A percentile compares a stretch with the other conserved stretches of the same genome.
Conservation (phyloP, 2,888 invertebrate species). For the Caenorhabditis sp. region DNA sequence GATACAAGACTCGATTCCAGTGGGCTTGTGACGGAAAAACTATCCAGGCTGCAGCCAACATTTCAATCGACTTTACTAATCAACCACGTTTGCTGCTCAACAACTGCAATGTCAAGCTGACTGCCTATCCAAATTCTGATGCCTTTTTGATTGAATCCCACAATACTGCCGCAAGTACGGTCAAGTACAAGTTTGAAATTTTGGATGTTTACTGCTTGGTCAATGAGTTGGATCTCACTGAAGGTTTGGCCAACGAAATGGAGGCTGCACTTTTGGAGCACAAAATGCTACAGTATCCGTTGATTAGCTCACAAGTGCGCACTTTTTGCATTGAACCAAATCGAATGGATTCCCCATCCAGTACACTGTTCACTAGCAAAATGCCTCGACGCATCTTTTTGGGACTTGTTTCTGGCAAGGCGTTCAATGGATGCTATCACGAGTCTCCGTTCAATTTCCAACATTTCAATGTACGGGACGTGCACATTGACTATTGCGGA, state of each 20-base stretch:
- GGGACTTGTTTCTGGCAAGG: neutral
- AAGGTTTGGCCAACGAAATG: conserved; percentile 6
- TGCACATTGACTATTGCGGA: conserved; percentile 16
- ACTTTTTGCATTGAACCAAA: conserved; percentile 4
- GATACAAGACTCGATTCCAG: too few relatives aligned
- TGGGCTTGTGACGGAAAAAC: too few relatives aligned
- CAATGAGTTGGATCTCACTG: conserved; percentile 16
- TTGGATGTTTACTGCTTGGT: conserved; percentile 24
- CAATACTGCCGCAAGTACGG: too few relatives aligned
- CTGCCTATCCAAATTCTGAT: too few relatives aligned
- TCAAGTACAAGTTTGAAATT: too few relatives aligned
- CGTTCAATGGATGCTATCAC: conserved; percentile 7
- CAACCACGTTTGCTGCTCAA: too few relatives aligned
- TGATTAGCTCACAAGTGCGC: neutral
- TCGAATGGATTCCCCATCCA: conserved; percentile 5
- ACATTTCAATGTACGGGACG: neutral
- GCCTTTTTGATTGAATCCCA: too few relatives aligned
- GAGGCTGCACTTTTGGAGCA: conserved; percentile 3
- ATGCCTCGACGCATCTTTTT: conserved; percentile 5
- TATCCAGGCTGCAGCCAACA: too few relatives aligned
- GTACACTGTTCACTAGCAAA: conserved; percentile 8
- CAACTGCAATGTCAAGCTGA: too few relatives aligned
- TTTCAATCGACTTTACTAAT: too few relatives aligned
- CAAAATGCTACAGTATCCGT: neutral
- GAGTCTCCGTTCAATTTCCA: conserved; percentile 12